These are phyloP conservation scores for Seira sanloemensis DNA, from an alignment of 2,888 invertebrate species.

Conservation along the genomic window DNA sequence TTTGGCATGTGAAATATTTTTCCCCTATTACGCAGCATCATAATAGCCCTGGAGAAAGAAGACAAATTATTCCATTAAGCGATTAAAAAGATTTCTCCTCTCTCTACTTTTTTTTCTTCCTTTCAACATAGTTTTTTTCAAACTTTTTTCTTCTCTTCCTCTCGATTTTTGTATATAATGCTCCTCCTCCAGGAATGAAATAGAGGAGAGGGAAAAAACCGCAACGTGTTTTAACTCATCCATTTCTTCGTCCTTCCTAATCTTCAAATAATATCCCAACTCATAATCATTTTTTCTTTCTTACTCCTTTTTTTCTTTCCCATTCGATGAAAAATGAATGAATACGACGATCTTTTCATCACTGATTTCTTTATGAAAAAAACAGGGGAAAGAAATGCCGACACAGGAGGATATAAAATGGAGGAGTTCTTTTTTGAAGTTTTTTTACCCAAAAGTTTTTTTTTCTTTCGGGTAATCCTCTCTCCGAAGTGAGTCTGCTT, in stretches of 20 bases:
- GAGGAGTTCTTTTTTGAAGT: too few relatives aligned
- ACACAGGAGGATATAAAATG: too few relatives aligned
- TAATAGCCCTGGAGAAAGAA: slow-evolving; percentile 36
- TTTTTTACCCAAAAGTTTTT: too few relatives aligned
- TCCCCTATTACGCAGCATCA: slow-evolving; percentile 62
- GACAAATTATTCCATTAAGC: slow-evolving; percentile 74
- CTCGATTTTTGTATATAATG: background rate
- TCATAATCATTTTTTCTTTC: slow-evolving; percentile 17
- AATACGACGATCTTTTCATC: slow-evolving; percentile 47
- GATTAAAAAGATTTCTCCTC: slow-evolving; percentile 67
- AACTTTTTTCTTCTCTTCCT: slow-evolving; percentile 15
- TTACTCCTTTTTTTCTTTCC: slow-evolving; percentile 10
- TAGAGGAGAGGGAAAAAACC: slow-evolving; percentile 5
- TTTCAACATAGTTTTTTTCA: background rate
- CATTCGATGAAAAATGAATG: slow-evolving; percentile 22
- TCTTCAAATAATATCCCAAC: slow-evolving; percentile 18
- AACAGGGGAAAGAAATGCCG: too few relatives aligned
- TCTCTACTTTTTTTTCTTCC: background rate
- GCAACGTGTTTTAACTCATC: background rate
- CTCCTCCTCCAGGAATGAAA: background rate
- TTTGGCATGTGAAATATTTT: slow-evolving; percentile 73
- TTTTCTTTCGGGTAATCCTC: slow-evolving; percentile 8
- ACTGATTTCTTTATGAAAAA: too few relatives aligned
- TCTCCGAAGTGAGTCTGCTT: slow-evolving; percentile 12
- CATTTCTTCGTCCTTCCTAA: background rate